Conservation (phyloP, 2,888 invertebrate species). For the Aleiodes alternator region DNA sequence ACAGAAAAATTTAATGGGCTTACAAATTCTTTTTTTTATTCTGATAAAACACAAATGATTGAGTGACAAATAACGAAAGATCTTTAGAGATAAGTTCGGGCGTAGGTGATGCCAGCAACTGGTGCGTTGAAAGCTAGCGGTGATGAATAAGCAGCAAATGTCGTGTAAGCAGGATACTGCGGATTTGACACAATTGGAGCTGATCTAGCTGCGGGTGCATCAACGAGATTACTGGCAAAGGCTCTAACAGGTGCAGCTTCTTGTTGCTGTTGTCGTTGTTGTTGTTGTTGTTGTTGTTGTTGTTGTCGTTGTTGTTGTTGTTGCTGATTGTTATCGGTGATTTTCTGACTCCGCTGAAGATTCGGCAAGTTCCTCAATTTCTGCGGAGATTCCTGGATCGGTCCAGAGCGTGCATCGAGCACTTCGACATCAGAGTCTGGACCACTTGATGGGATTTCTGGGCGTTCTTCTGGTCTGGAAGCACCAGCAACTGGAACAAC, state of each 20-base stretch:
- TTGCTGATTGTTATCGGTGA: slow-evolving; percentile 43
- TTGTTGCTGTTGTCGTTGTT: background rate
- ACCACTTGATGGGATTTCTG: slow-evolving; percentile 64
- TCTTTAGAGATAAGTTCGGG: slow-evolving; percentile 57
- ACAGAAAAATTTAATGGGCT: slow-evolving; percentile 17
- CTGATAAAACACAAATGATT: slow-evolving; percentile 14
- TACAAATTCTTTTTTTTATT: slow-evolving; percentile 37
- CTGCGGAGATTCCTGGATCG: slow-evolving; percentile 45
- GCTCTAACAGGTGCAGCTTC: slow-evolving; percentile 57
- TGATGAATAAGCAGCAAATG: slow-evolving; percentile 67
- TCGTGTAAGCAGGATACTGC: slow-evolving; percentile 63
- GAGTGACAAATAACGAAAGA: background rate
- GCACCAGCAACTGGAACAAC: slow-evolving; percentile 53
- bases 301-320: too few relatives aligned
- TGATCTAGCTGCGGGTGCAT: slow-evolving; percentile 55
- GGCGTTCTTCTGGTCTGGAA: slow-evolving; percentile 48
- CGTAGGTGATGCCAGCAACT: slow-evolving; percentile 64
- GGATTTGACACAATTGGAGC: slow-evolving; percentile 42
- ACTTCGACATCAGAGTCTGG: slow-evolving; percentile 73
- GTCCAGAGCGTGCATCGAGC: slow-evolving; percentile 67
- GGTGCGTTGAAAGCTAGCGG: slow-evolving; percentile 68
- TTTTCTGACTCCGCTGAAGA: slow-evolving; percentile 42
- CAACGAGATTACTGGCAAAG: slow-evolving; percentile 39
- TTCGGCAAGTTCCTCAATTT: slow-evolving; percentile 31
- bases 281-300: too few relatives aligned